These are phyloP conservation scores for Drosophila melanica DNA, from an alignment of 1,140 invertebrate species.

Conservation along the genomic window DNA sequence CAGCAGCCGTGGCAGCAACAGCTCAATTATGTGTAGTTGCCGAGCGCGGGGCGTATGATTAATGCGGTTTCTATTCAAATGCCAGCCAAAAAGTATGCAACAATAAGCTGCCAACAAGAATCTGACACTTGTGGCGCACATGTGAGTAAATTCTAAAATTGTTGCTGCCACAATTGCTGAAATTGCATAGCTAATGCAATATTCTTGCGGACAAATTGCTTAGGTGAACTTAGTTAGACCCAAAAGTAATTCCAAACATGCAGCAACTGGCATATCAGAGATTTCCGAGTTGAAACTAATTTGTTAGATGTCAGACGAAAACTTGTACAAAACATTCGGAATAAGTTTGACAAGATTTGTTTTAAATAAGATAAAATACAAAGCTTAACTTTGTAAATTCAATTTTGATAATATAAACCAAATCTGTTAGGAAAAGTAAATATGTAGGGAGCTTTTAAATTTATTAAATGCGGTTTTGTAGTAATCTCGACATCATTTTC, in stretches of 20 bases:
- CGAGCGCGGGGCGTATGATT: constrained; percentile 57
- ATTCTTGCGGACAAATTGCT: constrained; percentile 8
- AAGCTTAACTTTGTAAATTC: constrained; percentile 9
- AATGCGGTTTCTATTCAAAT: constrained; percentile 62
- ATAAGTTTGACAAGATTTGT: constrained; percentile 13
- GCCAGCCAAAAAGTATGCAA: constrained; percentile 69
- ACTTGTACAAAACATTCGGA: constrained; percentile 5
- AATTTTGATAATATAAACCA: constrained; percentile 24
- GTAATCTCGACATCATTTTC: no score
- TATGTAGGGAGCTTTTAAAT: not conserved
- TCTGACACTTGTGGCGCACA: constrained; percentile 67
- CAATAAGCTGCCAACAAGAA: constrained; percentile 31
- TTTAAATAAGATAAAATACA: constrained; percentile 13
- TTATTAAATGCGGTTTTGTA: no score
- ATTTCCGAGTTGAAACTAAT: constrained; percentile 12
- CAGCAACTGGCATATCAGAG: constrained; percentile 1
- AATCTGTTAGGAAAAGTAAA: not conserved
- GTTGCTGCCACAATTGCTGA: constrained; percentile 19
- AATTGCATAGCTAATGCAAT: constrained; percentile 35
- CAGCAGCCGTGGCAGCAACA: constrained; percentile 32
- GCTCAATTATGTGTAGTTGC: constrained; percentile 56
- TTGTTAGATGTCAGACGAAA: not conserved
- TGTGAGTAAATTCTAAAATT: not conserved
- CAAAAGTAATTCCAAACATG: constrained; percentile 29
- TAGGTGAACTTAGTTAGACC: constrained; percentile 2